phyloP scores from a whole-genome alignment of 1,140 invertebrate species.

The Lucilia cuprina region DNA sequence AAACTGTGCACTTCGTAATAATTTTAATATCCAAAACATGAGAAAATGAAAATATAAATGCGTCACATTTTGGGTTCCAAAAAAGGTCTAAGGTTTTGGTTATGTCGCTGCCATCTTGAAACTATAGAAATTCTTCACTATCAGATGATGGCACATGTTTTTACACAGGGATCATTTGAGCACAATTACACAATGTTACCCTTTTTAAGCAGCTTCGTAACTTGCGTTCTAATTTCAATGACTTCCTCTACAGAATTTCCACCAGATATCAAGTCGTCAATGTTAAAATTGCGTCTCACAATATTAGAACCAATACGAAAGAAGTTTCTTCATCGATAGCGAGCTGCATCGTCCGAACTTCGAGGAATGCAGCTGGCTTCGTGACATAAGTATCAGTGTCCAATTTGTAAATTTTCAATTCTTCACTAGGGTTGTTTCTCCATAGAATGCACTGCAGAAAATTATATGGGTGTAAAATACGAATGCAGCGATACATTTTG shows the following conservation, averaged over 20 bases:
- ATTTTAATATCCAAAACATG: background rate
- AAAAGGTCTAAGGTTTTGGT: slow-evolving; percentile 31
- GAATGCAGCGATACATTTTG: slow-evolving; percentile 43
- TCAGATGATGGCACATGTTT: background rate
- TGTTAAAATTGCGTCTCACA: too few relatives aligned
- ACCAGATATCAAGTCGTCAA: background rate
- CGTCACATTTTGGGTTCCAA: slow-evolving; percentile 33
- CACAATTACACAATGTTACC: slow-evolving; percentile 58
- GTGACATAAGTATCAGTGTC: slow-evolving; percentile 53
- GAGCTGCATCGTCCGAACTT: too few relatives aligned
- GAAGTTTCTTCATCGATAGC: too few relatives aligned
- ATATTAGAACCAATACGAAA: too few relatives aligned
- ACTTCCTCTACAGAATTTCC: slow-evolving; percentile 34
- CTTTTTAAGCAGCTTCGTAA: background rate
- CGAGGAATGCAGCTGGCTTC: background rate
- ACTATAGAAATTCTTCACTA: slow-evolving; percentile 33
- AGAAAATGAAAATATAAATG: slow-evolving; percentile 20
- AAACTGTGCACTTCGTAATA: background rate
- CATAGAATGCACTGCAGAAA: slow-evolving; percentile 39
- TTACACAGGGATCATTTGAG: slow-evolving; percentile 47
- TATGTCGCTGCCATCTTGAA: slow-evolving; percentile 34
- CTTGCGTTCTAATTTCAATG: slow-evolving; percentile 6
- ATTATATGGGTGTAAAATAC: background rate
- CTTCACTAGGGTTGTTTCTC: background rate
- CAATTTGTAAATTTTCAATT: slow-evolving; percentile 40